Base-by-base conservation (phyloP, 2,797 vertebrate species). In the Acipenser oxyrinchus region DNA sequence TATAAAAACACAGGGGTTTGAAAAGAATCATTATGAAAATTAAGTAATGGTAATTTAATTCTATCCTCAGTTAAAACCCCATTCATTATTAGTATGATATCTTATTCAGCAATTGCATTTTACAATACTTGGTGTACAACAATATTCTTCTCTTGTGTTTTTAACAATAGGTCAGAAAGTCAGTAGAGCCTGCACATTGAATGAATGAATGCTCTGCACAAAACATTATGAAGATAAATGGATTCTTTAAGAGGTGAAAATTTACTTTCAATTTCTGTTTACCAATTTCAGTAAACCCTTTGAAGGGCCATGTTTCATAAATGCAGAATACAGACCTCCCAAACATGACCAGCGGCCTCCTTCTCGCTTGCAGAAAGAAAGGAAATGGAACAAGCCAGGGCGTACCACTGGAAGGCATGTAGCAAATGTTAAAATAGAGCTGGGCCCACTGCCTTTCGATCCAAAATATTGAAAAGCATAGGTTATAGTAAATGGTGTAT, bases 381-480 rank as follows among this genome's bases (percentile, higher is more conserved):
- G 91, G 85, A 96, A 94, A 84, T 93, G 92, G 92, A 90, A 89
- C 70, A 89, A 89, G 75, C 83, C 87, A 1, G 89, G 86, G 69
- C 87, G 89, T 74, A 82, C 82, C 80, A 75, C 91, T 66, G 93
- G 94, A 86, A 84, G 92, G 87, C 89, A 95, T 74, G 92, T 93
- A 82, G 90, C 93, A 37, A 93, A 94, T 7, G 90, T 97, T 70
- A 94, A 98, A 90, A 95, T 97, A 81, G 94, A 97, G 79, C 82
- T 97, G 81, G 96, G 95, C 65, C 95, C 93, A 0, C 84, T 96
- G 84, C 96, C 94, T 9, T 96, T 97, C 76, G 95, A 95, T 74
- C 93, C 93, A 62, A 97, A 97, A 88, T 98, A 97, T 52, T 98
- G 78, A 37, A 90, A 58, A 62, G 71, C 60, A 62, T 70, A 0